Conservation (phyloP, 2,888 invertebrate genomes). For the Eupithecia dodoneata region DNA sequence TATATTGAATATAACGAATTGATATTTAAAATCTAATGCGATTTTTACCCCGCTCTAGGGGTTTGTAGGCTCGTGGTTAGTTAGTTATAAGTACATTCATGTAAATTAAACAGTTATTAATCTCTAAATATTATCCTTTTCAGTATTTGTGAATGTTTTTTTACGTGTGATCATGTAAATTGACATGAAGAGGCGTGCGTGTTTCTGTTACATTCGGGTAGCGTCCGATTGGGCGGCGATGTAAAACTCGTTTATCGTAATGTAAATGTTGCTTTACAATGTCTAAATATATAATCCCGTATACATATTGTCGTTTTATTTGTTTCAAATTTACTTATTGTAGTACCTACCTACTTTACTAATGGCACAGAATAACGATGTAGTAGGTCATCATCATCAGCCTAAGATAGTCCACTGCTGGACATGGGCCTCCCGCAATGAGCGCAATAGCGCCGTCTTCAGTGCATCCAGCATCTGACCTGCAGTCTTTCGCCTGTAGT, state of each 20-base stretch:
- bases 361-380: too few relatives aligned
- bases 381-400: too few relatives aligned
- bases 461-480: too few relatives aligned
- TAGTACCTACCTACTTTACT: too few relatives aligned
- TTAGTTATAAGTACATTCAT: slow-evolving; percentile 82
- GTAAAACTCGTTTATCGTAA: slow-evolving; percentile 79
- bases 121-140: slow-evolving; percentile 78
- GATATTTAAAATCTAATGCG: slow-evolving; percentile 79
- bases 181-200: slow-evolving; percentile 60
- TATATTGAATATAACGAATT: slow-evolving; percentile 79
- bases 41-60: slow-evolving; percentile 67
- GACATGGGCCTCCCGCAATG: too few relatives aligned
- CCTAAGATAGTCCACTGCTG: too few relatives aligned
- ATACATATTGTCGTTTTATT: slow-evolving; percentile 71
- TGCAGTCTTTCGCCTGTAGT: too few relatives aligned
- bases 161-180: slow-evolving; percentile 67
- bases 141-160: slow-evolving; percentile 82
- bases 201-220: slow-evolving; percentile 84
- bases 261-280: slow-evolving; percentile 85
- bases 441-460: too few relatives aligned
- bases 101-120: slow-evolving; percentile 80
- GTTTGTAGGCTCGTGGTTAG: slow-evolving; percentile 80
- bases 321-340: neutral
- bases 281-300: slow-evolving; percentile 84
- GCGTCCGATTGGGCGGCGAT: slow-evolving; percentile 66